Evolutionary conservation across 2,797 vertebrate species (phyloP).

Genomic region (Muraenolepis orangiensis): DNA sequence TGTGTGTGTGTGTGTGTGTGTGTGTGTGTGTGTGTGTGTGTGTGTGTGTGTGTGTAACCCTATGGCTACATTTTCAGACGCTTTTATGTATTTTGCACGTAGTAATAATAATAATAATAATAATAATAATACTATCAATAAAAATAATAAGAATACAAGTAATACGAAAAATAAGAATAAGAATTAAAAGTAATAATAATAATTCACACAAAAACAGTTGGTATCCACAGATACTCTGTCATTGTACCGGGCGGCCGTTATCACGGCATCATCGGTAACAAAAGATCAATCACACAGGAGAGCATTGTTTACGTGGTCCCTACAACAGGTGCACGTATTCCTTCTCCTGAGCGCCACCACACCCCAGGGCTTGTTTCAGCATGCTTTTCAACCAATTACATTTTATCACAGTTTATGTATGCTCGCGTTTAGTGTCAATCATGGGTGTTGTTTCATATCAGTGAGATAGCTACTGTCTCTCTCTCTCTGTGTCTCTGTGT

Average conservation of each 20-base stretch:
- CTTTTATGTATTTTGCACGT: background rate
- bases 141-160: too few relatives aligned
- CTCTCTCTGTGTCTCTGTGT: too few relatives aligned
- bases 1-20: slow-evolving; percentile 14
- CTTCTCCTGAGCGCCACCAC: background rate
- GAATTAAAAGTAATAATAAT: too few relatives aligned
- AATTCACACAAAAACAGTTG: too few relatives aligned
- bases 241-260: background rate
- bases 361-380: background rate
- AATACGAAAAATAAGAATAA: too few relatives aligned
- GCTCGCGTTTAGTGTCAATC: too few relatives aligned
- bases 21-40: slow-evolving; percentile 12
- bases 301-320: background rate
- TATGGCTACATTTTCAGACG: background rate
- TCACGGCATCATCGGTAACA: background rate
- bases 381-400: background rate
- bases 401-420: background rate
- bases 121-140: too few relatives aligned
- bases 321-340: background rate
- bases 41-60: background rate
- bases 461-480: background rate
- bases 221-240: too few relatives aligned
- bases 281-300: background rate
- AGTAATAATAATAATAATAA: background rate
- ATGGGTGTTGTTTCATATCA: too few relatives aligned